Conservation (phyloP, 2,888 invertebrate genomes). For the Leptopilina myrica region DNA sequence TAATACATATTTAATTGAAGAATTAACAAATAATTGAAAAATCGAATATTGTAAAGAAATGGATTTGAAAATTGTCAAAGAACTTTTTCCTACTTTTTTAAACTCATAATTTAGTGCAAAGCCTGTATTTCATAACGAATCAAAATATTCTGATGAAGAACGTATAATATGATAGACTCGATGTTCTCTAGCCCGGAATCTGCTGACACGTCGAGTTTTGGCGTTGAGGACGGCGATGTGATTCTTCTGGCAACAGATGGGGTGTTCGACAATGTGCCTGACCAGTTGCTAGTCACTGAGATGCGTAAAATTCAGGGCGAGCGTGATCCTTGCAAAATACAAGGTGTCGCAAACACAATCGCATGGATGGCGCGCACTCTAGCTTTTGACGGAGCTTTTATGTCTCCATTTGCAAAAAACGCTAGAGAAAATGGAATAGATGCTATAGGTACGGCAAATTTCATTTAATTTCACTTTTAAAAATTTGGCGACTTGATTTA, state of each 20-base stretch:
- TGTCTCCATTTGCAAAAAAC: conserved; percentile 96
- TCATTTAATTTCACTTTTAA: too few relatives aligned
- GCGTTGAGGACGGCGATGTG: conserved; percentile 94
- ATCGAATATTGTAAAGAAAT: too few relatives aligned
- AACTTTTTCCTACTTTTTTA: too few relatives aligned
- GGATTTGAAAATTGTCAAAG: too few relatives aligned
- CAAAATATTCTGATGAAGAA: too few relatives aligned
- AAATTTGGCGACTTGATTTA: not conserved
- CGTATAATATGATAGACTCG: not conserved
- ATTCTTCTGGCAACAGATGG: conserved; percentile 98
- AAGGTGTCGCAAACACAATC: conserved; percentile 95
- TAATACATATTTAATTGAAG: too few relatives aligned
- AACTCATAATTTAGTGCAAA: too few relatives aligned
- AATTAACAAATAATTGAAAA: too few relatives aligned
- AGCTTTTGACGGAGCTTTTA: conserved; percentile 95
- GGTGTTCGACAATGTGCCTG: conserved; percentile 98
- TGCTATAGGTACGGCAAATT: conserved; percentile 84
- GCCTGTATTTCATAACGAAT: too few relatives aligned
- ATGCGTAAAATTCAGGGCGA: conserved; percentile 86
- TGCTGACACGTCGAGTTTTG: conserved; percentile 92
- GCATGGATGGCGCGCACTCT: conserved; percentile 96
- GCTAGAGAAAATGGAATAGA: conserved; percentile 95
- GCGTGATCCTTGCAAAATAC: conserved; percentile 86
- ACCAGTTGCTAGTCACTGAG: conserved; percentile 91
- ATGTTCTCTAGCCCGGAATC: conserved; percentile 86